Percentiles rank a stretch among this genome's conserved stretches.
These are phyloP conservation scores for Drosophila kikkawai DNA, from an alignment of 1,140 invertebrate genomes.

Conservation along the genomic window DNA sequence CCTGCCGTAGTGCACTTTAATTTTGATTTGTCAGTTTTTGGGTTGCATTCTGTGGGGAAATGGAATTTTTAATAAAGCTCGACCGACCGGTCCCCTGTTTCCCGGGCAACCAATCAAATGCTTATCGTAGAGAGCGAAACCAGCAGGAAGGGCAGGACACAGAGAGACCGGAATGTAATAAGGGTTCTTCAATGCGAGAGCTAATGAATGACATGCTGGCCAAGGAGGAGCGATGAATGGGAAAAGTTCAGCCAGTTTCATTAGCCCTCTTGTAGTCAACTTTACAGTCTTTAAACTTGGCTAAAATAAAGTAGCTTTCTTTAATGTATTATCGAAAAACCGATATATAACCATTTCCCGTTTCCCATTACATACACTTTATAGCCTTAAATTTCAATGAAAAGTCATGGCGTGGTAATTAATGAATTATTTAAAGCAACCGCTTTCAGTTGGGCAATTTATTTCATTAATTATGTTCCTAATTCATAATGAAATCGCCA, in stretches of 20 bases:
- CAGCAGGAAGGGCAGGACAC: background rate
- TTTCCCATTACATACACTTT: background rate
- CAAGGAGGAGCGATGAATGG: background rate
- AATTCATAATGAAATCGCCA: constrained; percentile 14
- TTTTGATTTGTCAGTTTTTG: constrained; percentile 80
- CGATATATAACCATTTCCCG: background rate
- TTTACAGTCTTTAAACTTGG: background rate
- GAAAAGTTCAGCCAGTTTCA: background rate
- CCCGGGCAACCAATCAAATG: constrained; percentile 31
- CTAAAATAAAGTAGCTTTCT: background rate
- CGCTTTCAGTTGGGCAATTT: constrained; percentile 2
- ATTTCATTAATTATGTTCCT: constrained; percentile 14
- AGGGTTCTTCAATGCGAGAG: constrained; percentile 6
- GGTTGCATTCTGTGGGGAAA: constrained; percentile 67
- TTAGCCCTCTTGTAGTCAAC: background rate
- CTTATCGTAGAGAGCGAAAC: constrained; percentile 13
- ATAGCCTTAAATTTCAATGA: background rate
- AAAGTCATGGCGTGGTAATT: background rate
- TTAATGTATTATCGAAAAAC: background rate
- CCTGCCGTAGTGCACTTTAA: constrained; percentile 64
- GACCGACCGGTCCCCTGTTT: background rate
- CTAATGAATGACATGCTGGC: constrained; percentile 8
- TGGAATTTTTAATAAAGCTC: constrained; percentile 75
- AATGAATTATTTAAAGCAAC: constrained; percentile 7
- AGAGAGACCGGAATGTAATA: constrained; percentile 5